phyloP scores from a whole-genome alignment of 2,797 vertebrate genomes.

The Picus viridis region DNA sequence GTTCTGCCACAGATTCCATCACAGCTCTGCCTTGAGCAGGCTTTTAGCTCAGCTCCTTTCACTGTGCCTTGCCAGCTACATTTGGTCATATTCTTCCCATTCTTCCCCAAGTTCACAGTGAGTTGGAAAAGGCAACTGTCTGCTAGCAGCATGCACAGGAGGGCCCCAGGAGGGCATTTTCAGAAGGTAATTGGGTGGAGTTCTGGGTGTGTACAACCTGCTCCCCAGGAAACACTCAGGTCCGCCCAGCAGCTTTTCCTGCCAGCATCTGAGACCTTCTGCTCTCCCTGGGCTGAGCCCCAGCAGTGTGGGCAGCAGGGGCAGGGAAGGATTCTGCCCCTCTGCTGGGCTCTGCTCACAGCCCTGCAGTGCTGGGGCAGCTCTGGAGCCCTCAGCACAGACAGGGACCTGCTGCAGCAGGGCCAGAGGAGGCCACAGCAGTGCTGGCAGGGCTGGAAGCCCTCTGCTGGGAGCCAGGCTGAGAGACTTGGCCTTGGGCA shows the following conservation, averaged over 20 bases:
- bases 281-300: no score
- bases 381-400: no score
- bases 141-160: fast-evolving
- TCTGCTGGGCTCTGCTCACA: no score
- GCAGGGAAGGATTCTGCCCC: no score
- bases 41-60: not conserved
- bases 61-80: slow-evolving; percentile 3
- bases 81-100: not conserved
- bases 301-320: no score
- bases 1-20: slow-evolving; percentile 39
- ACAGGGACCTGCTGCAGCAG: no score
- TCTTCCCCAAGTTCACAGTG: not conserved
- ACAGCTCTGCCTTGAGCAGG: not conserved
- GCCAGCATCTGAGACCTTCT: fast-evolving
- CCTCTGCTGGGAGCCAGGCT: no score
- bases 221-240: not conserved
- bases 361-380: no score
- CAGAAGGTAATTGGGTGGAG: not conserved
- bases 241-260: not conserved
- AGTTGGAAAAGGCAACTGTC: not conserved
- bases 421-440: no score
- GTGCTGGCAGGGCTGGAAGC: no score
- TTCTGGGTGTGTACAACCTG: not conserved
- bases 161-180: not conserved
- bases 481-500: no score